Evolutionary conservation across 1,140 invertebrate genomes (phyloP).

Genomic region (Pogonomyrmex barbatus): DNA sequence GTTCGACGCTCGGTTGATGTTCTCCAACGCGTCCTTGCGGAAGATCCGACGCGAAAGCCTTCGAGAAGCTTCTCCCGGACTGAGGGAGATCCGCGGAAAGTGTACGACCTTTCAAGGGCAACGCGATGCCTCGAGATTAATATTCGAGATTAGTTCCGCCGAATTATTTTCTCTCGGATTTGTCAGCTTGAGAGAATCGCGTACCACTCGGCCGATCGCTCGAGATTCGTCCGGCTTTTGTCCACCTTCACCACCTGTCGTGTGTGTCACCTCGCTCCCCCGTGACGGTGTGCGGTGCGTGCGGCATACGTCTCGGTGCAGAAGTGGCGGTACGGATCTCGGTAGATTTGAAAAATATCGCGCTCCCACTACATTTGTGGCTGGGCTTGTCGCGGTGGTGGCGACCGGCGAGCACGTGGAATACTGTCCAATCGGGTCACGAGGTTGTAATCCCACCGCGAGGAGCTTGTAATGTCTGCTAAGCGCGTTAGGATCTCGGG

Average conservation of each 20-base stretch:
- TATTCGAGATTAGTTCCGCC: not conserved
- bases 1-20: too few relatives aligned
- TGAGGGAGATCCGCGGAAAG: not conserved
- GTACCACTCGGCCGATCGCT: not conserved
- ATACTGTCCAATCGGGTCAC: constrained; percentile 73
- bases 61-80: not conserved
- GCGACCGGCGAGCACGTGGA: constrained; percentile 76
- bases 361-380: constrained; percentile 64
- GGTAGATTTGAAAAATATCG: constrained; percentile 82
- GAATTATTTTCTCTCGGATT: not conserved
- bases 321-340: constrained; percentile 79
- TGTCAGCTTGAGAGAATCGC: not conserved
- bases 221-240: not conserved
- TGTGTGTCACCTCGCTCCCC: not conserved
- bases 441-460: constrained; percentile 37
- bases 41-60: not conserved
- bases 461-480: not conserved
- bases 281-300: constrained; percentile 65
- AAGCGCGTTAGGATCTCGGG: not conserved
- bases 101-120: not conserved
- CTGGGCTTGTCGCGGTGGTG: constrained; percentile 29
- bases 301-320: constrained; percentile 79
- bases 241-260: not conserved
- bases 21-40: not conserved
- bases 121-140: not conserved